A percentile compares a stretch with the other conserved stretches of the same genome.
phyloP scores from a whole-genome alignment of 2,888 invertebrate species.

The Alloplasta piceator region DNA sequence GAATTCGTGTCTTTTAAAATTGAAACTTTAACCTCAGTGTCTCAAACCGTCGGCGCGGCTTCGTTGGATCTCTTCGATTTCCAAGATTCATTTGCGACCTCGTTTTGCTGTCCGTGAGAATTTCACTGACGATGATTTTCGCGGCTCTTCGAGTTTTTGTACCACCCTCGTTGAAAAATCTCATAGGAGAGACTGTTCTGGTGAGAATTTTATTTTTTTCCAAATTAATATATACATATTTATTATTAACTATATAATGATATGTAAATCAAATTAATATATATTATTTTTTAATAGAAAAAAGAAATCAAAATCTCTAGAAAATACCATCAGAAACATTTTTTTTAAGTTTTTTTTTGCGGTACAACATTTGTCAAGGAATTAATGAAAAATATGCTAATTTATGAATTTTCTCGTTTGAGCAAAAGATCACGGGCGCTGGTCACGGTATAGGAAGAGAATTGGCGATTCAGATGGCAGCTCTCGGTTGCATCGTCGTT shows the following conservation, averaged over 20 bases:
- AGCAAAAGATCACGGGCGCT: slow-evolving; percentile 76
- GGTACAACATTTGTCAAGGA: neutral
- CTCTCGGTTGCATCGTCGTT: slow-evolving; percentile 75
- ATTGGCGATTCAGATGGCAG: slow-evolving; percentile 75
- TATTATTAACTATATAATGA: neutral
- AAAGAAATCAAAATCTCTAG: no score
- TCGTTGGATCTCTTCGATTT: slow-evolving; percentile 30
- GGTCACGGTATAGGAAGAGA: slow-evolving; percentile 79
- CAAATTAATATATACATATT: no score
- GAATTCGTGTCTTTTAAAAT: no score
- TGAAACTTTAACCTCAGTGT: neutral
- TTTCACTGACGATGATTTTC: slow-evolving; percentile 72
- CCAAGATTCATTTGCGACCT: slow-evolving; percentile 67
- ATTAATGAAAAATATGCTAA: neutral
- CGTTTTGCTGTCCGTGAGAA: slow-evolving; percentile 72
- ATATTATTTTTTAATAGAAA: no score
- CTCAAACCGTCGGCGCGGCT: slow-evolving; percentile 11
- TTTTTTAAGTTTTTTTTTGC: neutral
- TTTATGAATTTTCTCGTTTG: neutral
- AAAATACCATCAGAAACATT: neutral
- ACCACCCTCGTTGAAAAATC: slow-evolving; percentile 81
- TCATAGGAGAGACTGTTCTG: slow-evolving; percentile 83
- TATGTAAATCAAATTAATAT: no score
- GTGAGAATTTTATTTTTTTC: slow-evolving; percentile 69
- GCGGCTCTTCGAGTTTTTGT: slow-evolving; percentile 79